phyloP scores from a whole-genome alignment of 2,888 invertebrate genomes.

The Drosophila formosana region DNA sequence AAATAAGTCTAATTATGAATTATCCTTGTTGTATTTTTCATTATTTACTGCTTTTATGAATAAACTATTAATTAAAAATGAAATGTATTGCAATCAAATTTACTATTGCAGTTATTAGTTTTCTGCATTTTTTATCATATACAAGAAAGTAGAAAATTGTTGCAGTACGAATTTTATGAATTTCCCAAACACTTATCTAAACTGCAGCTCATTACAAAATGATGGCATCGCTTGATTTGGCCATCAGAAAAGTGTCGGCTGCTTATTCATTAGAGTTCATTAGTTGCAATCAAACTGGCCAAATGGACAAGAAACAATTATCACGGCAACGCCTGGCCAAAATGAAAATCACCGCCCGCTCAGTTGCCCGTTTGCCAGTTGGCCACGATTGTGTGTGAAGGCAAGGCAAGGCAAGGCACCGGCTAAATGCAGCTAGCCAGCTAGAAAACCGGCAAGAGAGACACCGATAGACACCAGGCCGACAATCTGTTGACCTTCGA shows the following conservation, averaged over 20 bases:
- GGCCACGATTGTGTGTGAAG: conserved; percentile 36
- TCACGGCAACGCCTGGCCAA: conserved; percentile 72
- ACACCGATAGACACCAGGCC: conserved; percentile 68
- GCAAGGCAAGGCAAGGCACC: conserved; percentile 17
- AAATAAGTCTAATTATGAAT: no score
- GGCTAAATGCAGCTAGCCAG: conserved; percentile 10
- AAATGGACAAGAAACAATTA: conserved; percentile 82
- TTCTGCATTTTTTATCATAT: no score
- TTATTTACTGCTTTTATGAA: no score
- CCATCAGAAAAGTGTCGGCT: conserved; percentile 25
- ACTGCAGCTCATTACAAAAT: background rate
- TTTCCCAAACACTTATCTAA: background rate
- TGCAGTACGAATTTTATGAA: no score
- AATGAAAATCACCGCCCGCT: conserved; percentile 43
- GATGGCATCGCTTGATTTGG: conserved; percentile 2
- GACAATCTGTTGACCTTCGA: conserved; percentile 81
- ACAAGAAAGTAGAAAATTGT: no score
- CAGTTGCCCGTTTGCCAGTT: conserved; percentile 9
- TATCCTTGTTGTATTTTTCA: no score
- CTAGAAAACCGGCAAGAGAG: conserved; percentile 33
- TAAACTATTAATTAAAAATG: no score
- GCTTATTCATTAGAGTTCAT: conserved; percentile 77
- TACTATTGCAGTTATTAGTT: no score
- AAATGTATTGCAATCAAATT: no score
- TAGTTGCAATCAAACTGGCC: conserved; percentile 77